A percentile compares a stretch with the other conserved stretches of the same genome.
These are phyloP conservation scores for Grus americana DNA, from an alignment of 2,113 vertebrate species.

Conservation along the genomic window DNA sequence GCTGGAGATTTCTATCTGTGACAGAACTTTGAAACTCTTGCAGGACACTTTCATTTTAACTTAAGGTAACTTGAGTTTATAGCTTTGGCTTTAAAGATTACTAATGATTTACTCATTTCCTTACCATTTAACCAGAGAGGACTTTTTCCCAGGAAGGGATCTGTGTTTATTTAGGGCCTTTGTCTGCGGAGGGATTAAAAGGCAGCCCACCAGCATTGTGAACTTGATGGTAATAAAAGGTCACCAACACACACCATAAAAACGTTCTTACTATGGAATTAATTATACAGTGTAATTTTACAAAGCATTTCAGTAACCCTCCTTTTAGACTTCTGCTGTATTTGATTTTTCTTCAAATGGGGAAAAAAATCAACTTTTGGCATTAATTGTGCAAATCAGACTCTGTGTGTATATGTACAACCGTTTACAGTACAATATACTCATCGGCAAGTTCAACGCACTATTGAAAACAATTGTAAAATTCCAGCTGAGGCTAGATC, in stretches of 20 bases:
- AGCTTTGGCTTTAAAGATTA: slow-evolving; percentile 89
- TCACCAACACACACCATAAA: slow-evolving; percentile 86
- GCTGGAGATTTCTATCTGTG: slow-evolving; percentile 89
- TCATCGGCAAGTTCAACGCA: slow-evolving; percentile 35
- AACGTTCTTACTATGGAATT: slow-evolving; percentile 86
- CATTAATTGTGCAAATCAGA: background rate
- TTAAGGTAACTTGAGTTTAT: slow-evolving; percentile 90
- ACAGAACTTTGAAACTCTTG: slow-evolving; percentile 85
- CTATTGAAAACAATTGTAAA: slow-evolving; percentile 34
- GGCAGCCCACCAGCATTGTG: slow-evolving; percentile 84
- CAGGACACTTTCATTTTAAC: slow-evolving; percentile 91
- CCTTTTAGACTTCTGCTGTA: slow-evolving; percentile 55
- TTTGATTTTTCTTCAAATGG: slow-evolving; percentile 60
- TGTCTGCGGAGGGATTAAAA: slow-evolving; percentile 89
- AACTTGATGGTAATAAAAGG: slow-evolving; percentile 85
- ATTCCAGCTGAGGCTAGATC: background rate
- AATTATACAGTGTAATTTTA: slow-evolving; percentile 88
- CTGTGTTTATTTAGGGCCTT: slow-evolving; percentile 88
- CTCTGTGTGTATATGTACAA: background rate
- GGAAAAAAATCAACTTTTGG: slow-evolving; percentile 14
- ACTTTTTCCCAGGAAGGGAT: slow-evolving; percentile 86
- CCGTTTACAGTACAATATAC: background rate
- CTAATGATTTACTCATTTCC: slow-evolving; percentile 92
- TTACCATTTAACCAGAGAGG: slow-evolving; percentile 87
- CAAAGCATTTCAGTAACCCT: slow-evolving; percentile 75